A percentile compares a stretch with the other conserved stretches of the same genome.
Conservation (phyloP, 2,888 invertebrate genomes). For the Microdon myrmicae region DNA sequence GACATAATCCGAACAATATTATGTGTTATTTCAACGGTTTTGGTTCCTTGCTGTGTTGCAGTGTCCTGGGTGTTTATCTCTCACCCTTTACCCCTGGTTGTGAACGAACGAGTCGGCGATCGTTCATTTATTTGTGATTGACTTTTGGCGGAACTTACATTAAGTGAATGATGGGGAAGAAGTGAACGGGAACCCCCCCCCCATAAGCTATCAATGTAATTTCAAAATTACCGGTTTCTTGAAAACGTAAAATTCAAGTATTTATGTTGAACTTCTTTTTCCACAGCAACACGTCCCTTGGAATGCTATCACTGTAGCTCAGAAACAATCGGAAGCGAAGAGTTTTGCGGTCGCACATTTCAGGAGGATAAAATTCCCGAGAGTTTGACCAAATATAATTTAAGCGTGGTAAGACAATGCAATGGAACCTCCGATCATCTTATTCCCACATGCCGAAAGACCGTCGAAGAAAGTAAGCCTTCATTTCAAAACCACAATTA, state of each 20-base stretch:
- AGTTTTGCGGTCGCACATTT: slow-evolving; percentile 61
- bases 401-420: slow-evolving; percentile 59
- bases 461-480: slow-evolving; percentile 61
- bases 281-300: slow-evolving; percentile 53
- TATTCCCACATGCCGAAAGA: slow-evolving; percentile 63
- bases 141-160: no score
- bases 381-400: slow-evolving; percentile 56
- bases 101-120: no score
- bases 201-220: no score
- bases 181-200: no score
- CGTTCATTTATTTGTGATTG: no score
- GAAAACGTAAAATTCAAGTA: background rate
- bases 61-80: no score
- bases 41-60: no score
- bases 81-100: no score
- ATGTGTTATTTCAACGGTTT: no score
- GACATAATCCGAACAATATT: no score
- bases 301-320: slow-evolving; percentile 65
- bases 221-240: no score
- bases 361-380: slow-evolving; percentile 61
- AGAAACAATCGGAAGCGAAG: slow-evolving; percentile 61
- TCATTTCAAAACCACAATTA: background rate
- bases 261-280: background rate
- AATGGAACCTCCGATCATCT: slow-evolving; percentile 63
- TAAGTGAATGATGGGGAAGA: no score